phyloP scores from a whole-genome alignment of 2,113 vertebrate species.

The Electrona antarctica region DNA sequence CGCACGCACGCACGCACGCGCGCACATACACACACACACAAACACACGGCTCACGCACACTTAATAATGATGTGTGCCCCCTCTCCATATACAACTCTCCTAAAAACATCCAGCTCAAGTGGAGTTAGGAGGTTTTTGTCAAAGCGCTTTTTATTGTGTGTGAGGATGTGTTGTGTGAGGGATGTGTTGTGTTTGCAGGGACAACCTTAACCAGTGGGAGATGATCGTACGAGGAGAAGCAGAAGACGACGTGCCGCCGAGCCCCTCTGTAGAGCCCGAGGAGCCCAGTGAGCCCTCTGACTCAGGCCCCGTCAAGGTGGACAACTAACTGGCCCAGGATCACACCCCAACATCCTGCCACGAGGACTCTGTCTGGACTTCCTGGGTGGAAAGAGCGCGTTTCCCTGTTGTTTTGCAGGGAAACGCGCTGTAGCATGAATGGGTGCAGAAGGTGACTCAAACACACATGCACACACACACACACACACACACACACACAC shows the following conservation, averaged over 20 bases:
- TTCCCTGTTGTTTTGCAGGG: slow-evolving; percentile 57
- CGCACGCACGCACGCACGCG: no score
- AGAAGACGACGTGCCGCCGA: slow-evolving; percentile 79
- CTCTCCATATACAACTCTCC: no score
- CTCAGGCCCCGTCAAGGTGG: slow-evolving; percentile 85
- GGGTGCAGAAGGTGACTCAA: slow-evolving; percentile 63
- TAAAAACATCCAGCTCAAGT: no score
- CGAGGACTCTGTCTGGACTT: slow-evolving; percentile 42
- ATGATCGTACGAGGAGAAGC: slow-evolving; percentile 89
- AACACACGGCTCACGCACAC: no score
- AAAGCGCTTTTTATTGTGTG: background rate
- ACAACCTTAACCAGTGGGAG: slow-evolving; percentile 96
- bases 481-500: background rate
- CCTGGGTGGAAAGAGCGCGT: slow-evolving; percentile 47
- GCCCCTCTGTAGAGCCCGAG: slow-evolving; percentile 48
- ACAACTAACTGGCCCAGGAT: slow-evolving; percentile 81
- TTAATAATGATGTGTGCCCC: no score
- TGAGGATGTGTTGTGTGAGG: slow-evolving; percentile 43
- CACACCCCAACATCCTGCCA: slow-evolving; percentile 35
- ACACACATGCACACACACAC: slow-evolving; percentile 33
- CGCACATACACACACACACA: no score
- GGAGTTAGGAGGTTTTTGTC: no score
- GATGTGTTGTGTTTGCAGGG: slow-evolving; percentile 77
- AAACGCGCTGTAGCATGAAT: slow-evolving; percentile 49
- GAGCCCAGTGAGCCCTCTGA: slow-evolving; percentile 70